phyloP scores from a whole-genome alignment of 1,140 invertebrate genomes.

The Parapsyche elsis region DNA sequence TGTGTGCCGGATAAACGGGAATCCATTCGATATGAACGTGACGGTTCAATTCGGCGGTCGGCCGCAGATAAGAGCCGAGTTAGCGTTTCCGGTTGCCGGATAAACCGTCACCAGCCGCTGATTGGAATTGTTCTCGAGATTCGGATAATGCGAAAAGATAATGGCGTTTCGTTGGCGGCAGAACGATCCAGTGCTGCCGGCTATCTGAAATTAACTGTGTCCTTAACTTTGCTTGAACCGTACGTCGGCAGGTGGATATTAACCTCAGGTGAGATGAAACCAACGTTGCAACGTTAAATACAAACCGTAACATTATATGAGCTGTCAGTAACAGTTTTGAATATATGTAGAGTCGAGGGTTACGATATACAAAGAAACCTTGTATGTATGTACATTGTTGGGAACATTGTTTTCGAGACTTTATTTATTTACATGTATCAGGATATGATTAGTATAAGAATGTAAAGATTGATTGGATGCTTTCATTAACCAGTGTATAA shows the following conservation, averaged over 20 bases:
- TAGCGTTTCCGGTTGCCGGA: not conserved
- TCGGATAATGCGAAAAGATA: conserved; percentile 19
- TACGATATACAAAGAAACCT: no score
- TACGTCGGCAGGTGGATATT: not conserved
- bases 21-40: conserved; percentile 7
- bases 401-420: no score
- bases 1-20: not conserved
- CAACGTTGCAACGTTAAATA: no score
- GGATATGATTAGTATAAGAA: no score
- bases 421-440: no score
- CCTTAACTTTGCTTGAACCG: not conserved
- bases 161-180: not conserved
- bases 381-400: no score
- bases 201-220: conserved; percentile 27
- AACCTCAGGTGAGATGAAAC: not conserved
- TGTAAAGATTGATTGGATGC: no score
- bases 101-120: conserved; percentile 16
- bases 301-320: no score
- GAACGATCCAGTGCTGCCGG: not conserved
- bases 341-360: no score
- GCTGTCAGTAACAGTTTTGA: no score
- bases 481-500: no score
- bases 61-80: not conserved
- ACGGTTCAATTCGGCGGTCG: not conserved
- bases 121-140: conserved; percentile 26